Evolutionary conservation across 1,140 invertebrate species (phyloP).

Genomic region (Halesus radiatus): DNA sequence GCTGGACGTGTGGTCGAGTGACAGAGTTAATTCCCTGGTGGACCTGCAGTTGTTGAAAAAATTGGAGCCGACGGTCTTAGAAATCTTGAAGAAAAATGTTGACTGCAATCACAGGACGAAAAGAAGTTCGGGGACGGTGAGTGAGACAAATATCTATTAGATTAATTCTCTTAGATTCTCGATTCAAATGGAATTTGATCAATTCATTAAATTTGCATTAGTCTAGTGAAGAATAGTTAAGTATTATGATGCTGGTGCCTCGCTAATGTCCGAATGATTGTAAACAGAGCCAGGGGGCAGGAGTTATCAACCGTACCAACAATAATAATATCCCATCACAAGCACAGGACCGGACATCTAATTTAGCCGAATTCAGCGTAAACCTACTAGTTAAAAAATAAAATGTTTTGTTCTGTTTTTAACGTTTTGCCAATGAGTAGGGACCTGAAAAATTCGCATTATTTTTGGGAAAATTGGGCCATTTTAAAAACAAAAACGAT

Average conservation of each 20-base stretch:
- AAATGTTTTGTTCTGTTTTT: too few species aligned
- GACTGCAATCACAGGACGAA: conserved; percentile 31
- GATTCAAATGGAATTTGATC: not conserved
- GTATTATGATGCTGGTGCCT: too few species aligned
- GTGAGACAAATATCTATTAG: conserved; percentile 1
- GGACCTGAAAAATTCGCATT: too few species aligned
- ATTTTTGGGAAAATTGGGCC: too few species aligned
- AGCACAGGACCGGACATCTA: too few species aligned
- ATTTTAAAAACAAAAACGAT: too few species aligned
- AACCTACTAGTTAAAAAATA: too few species aligned
- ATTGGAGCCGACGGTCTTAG: conserved; percentile 10
- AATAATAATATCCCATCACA: not conserved
- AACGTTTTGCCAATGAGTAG: too few species aligned
- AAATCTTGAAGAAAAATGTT: conserved; percentile 28
- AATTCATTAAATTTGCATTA: too few species aligned
- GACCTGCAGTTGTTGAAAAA: not conserved
- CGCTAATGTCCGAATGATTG: not conserved
- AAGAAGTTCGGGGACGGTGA: conserved; percentile 27
- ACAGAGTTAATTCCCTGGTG: not conserved
- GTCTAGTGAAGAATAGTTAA: too few species aligned
- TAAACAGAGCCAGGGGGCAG: conserved; percentile 10
- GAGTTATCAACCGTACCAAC: not conserved
- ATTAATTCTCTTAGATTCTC: not conserved
- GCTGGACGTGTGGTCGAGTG: conserved; percentile 12
- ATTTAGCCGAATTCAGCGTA: too few species aligned